Conservation (phyloP, 2,888 invertebrate genomes). For the Oxycera nigricornis region DNA sequence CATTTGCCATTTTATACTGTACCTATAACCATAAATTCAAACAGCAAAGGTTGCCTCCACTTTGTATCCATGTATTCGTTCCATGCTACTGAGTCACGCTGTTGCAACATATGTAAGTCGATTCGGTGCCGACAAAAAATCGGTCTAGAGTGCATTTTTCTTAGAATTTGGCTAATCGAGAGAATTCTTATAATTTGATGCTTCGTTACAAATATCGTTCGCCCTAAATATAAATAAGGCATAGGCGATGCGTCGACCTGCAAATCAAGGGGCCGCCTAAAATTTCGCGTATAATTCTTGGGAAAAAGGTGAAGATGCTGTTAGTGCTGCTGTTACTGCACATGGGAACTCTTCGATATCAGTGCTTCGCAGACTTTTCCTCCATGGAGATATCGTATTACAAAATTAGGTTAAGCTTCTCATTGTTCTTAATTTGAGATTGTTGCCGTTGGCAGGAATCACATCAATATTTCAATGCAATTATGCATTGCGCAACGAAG, state of each 20-base stretch:
- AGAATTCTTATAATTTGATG: conserved; percentile 46
- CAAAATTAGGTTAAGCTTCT: too few relatives aligned
- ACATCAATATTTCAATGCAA: too few relatives aligned
- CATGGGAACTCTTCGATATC: neutral
- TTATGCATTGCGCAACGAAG: too few relatives aligned
- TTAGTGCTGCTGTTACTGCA: conserved; percentile 35
- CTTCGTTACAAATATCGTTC: conserved; percentile 33
- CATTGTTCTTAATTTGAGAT: too few relatives aligned
- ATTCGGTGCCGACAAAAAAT: conserved; percentile 18
- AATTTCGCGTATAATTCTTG: conserved; percentile 42
- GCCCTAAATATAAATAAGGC: conserved; percentile 40
- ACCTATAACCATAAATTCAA: too few relatives aligned
- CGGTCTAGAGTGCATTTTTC: conserved; percentile 56
- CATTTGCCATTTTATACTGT: too few relatives aligned
- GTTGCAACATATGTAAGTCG: conserved; percentile 14
- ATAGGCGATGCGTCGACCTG: conserved; percentile 44
- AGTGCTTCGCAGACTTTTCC: too few relatives aligned
- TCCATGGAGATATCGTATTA: too few relatives aligned
- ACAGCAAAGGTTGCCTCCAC: too few relatives aligned
- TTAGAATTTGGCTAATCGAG: conserved; percentile 58
- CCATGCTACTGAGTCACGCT: neutral
- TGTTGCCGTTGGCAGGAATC: too few relatives aligned
- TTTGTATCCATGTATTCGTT: too few relatives aligned
- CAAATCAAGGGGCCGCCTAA: conserved; percentile 41
- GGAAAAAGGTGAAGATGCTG: conserved; percentile 38